Evolutionary conservation across 2,888 invertebrate genomes (phyloP).

Genomic region (Caenorhabditis auriculariae): DNA sequence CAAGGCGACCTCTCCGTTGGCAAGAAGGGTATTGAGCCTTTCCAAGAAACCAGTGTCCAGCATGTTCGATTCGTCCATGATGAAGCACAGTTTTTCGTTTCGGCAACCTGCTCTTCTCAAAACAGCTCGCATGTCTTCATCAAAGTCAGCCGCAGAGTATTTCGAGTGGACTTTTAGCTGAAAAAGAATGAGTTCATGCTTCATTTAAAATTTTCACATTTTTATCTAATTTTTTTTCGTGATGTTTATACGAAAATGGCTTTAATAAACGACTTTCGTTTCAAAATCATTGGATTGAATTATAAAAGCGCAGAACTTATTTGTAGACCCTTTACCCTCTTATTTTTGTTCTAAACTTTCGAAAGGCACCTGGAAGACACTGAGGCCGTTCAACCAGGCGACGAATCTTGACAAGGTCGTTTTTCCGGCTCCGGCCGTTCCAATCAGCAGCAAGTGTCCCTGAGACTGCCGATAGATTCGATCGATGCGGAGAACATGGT

Average conservation of each 20-base stretch:
- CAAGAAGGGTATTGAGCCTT: conserved; percentile 95
- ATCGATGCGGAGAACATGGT: conserved; percentile 96
- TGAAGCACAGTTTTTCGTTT: conserved; percentile 97
- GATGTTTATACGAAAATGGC: no score
- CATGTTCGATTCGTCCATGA: conserved; percentile 93
- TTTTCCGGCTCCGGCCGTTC: conserved; percentile 98
- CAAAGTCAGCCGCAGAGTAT: conserved; percentile 97
- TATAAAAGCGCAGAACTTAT: no score
- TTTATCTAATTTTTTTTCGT: no score
- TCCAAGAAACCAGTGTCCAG: conserved; percentile 97
- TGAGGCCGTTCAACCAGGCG: conserved; percentile 99
- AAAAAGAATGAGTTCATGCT: conserved; percentile 3
- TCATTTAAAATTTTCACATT: not conserved
- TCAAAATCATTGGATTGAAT: no score
- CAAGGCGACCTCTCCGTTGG: conserved; percentile 88
- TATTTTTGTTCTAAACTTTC: not conserved
- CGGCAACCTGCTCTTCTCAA: conserved; percentile 69
- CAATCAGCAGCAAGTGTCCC: conserved; percentile 93
- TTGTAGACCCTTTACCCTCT: no score
- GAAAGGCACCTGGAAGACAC: conserved; percentile 97
- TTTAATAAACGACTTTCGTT: no score
- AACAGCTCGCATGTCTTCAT: conserved; percentile 85
- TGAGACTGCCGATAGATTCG: conserved; percentile 87
- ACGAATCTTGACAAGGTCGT: conserved; percentile 98
- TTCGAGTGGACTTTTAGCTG: conserved; percentile 85